Conservation (phyloP, 2,113 vertebrate genomes). For the Hirundichthys speculiger region DNA sequence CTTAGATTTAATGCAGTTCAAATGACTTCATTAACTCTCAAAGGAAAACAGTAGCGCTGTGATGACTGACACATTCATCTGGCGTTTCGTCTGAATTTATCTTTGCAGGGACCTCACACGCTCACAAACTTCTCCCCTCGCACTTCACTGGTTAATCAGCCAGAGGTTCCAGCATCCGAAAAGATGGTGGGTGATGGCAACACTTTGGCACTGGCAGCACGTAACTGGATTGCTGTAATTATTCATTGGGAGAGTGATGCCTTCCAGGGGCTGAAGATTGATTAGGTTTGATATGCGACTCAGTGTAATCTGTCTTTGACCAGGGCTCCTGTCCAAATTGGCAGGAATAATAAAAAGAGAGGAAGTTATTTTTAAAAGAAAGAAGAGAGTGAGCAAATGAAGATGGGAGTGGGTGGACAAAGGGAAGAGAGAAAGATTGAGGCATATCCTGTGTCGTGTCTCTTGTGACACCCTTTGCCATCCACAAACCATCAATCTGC, state of each 20-base stretch:
- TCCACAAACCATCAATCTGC: slow-evolving; percentile 60
- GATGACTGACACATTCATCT: slow-evolving; percentile 8
- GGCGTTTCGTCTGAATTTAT: slow-evolving; percentile 6
- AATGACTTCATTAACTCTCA: slow-evolving; percentile 46
- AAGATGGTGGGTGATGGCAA: slow-evolving; percentile 74
- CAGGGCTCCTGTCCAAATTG: slow-evolving; percentile 78
- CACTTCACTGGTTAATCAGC: slow-evolving; percentile 63
- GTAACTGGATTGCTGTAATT: slow-evolving; percentile 77
- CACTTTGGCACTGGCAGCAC: slow-evolving; percentile 72
- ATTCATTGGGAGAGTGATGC: slow-evolving; percentile 80
- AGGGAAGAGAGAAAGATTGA: slow-evolving; percentile 59
- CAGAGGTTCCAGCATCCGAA: slow-evolving; percentile 49
- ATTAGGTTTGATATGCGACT: slow-evolving; percentile 80
- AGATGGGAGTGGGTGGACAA: slow-evolving; percentile 62
- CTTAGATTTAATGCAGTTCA: slow-evolving; percentile 38
- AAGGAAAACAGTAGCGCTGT: slow-evolving; percentile 17
- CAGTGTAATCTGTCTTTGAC: slow-evolving; percentile 81
- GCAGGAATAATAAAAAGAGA: slow-evolving; percentile 72
- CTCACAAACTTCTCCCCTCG: slow-evolving; percentile 25
- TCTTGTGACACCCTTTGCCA: slow-evolving; percentile 40
- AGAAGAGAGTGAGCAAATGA: slow-evolving; percentile 45
- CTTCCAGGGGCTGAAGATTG: slow-evolving; percentile 81
- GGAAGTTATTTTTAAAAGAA: slow-evolving; percentile 65
- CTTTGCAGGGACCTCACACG: slow-evolving; percentile 17
- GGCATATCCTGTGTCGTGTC: slow-evolving; percentile 52